Percentiles rank a stretch among this genome's conserved stretches.
phyloP scores from a whole-genome alignment of 2,888 invertebrate species.

The Lysandra bellargus region DNA sequence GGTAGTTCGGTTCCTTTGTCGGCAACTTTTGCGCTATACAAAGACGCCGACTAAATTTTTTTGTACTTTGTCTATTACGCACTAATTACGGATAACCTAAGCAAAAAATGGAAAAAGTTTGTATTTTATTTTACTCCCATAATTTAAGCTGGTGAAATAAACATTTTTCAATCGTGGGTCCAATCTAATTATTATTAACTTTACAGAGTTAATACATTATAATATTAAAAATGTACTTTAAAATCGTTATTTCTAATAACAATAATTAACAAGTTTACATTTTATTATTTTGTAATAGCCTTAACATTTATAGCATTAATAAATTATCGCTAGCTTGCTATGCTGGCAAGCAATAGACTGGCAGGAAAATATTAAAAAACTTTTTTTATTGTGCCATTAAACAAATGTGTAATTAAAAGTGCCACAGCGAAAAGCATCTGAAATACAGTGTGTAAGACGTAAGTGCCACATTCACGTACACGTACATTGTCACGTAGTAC shows the following conservation, averaged over 20 bases:
- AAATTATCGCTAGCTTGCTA: too few species aligned
- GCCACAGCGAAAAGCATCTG: not conserved
- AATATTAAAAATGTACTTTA: not conserved
- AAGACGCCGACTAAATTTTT: slow-evolving; percentile 55
- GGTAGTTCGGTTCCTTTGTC: slow-evolving; percentile 63
- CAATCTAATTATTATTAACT: not conserved
- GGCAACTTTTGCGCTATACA: slow-evolving; percentile 63
- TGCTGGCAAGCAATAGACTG: too few species aligned
- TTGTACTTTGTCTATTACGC: slow-evolving; percentile 5
- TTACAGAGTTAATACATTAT: too few species aligned
- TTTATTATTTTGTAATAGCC: too few species aligned
- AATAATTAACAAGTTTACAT: not conserved
- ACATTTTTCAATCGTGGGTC: not conserved
- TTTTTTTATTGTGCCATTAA: not conserved
- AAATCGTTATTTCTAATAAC: not conserved
- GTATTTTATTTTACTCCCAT: not conserved
- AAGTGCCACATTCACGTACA: not conserved
- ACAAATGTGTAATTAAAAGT: not conserved
- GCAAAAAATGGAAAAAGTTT: too few species aligned
- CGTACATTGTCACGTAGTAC: not conserved
- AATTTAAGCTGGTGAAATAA: not conserved
- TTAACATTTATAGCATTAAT: too few species aligned
- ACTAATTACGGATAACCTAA: slow-evolving; percentile 6
- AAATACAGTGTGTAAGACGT: not conserved
- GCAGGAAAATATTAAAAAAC: not conserved